Evolutionary conservation across 2,113 vertebrate genomes (phyloP).

Genomic region (Cavia porcellus): DNA sequence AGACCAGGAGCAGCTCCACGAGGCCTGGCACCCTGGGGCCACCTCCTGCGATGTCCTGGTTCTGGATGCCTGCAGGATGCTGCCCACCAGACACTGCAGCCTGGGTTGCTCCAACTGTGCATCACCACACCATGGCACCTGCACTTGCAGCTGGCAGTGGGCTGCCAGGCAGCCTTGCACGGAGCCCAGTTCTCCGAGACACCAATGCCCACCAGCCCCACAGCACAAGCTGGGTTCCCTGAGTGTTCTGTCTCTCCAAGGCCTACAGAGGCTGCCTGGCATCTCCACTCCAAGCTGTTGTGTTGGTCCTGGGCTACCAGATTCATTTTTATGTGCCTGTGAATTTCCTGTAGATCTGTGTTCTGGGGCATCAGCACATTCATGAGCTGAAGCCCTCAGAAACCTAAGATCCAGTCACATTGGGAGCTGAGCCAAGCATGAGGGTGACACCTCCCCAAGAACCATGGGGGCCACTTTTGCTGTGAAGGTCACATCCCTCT

Average conservation of each 20-base stretch:
- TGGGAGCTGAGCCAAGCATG: neutral
- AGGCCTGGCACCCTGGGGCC: neutral
- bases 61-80: neutral
- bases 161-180: neutral
- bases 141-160: neutral
- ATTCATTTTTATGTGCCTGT: conserved; percentile 58
- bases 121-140: neutral
- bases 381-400: conserved; percentile 30
- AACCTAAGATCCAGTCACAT: neutral
- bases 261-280: neutral
- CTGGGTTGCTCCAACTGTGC: too few species aligned
- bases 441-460: neutral
- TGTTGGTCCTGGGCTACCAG: neutral
- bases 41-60: conserved; percentile 17
- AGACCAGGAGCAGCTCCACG: neutral
- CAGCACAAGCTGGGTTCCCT: neutral
- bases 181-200: neutral
- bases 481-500: neutral
- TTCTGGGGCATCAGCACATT: neutral
- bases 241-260: fast-evolving
- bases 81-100: neutral
- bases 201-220: neutral
- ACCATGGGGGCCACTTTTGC: neutral
- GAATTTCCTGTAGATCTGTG: conserved; percentile 36
- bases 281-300: neutral